Conservation (phyloP, 2,113 vertebrate species). For the Nipponia nippon region DNA sequence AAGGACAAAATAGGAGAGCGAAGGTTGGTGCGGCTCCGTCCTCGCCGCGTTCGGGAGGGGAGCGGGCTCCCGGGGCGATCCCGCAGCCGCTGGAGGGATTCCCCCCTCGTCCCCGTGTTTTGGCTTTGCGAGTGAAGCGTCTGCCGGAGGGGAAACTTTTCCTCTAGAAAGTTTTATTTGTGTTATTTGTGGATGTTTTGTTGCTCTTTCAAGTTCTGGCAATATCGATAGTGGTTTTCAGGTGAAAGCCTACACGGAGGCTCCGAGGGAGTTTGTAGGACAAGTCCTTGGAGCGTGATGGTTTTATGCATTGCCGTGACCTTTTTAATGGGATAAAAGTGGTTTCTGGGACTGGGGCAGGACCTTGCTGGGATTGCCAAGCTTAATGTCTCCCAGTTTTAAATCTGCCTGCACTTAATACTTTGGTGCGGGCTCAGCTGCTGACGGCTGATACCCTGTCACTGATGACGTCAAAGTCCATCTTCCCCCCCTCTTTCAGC, state of each 20-base stretch:
- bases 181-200: background rate
- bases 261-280: background rate
- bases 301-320: background rate
- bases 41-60: background rate
- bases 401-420: background rate
- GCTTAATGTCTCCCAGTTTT: background rate
- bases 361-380: background rate
- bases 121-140: background rate
- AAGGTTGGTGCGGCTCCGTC: background rate
- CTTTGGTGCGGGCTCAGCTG: background rate
- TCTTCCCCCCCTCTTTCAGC: background rate
- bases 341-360: background rate
- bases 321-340: background rate
- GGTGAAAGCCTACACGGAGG: background rate
- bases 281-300: accelerated
- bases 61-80: background rate
- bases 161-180: background rate
- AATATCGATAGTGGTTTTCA: accelerated
- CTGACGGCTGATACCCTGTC: background rate
- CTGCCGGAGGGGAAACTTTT: background rate
- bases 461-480: background rate
- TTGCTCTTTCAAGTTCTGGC: background rate
- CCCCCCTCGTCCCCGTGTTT: background rate
- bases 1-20: background rate
- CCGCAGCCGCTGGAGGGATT: background rate